Conservation (phyloP, 2,888 invertebrate species). For the Eristalis tenax region DNA sequence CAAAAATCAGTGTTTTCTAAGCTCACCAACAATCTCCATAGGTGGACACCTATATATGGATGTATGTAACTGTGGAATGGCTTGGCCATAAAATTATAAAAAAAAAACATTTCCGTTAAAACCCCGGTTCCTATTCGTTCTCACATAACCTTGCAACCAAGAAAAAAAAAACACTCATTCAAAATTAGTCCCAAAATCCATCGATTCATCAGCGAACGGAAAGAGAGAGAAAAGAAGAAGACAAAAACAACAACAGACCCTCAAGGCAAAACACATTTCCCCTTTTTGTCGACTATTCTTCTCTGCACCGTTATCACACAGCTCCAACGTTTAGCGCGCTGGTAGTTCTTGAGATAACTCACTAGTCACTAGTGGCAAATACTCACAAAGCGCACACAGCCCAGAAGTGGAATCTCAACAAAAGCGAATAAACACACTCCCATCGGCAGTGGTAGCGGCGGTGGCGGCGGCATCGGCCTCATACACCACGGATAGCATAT, state of each 20-base stretch:
- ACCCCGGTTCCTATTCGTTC: background rate
- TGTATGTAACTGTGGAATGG: too few relatives aligned
- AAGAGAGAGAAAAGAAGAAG: background rate
- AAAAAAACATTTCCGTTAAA: background rate
- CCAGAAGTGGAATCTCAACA: constrained; percentile 41
- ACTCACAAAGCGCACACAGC: constrained; percentile 19
- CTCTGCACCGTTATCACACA: constrained; percentile 16
- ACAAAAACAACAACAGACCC: background rate
- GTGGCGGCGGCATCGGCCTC: too few relatives aligned
- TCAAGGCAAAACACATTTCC: constrained; percentile 1
- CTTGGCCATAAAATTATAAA: too few relatives aligned
- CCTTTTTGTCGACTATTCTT: background rate
- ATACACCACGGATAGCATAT: constrained; percentile 28
- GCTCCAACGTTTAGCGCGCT: background rate
- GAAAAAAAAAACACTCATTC: background rate
- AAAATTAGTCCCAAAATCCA: background rate
- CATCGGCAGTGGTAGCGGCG: background rate
- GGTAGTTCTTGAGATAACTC: background rate
- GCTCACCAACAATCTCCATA: too few relatives aligned
- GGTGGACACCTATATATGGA: too few relatives aligned
- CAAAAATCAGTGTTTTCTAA: too few relatives aligned
- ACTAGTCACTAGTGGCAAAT: constrained; percentile 24
- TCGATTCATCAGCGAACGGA: constrained; percentile 18
- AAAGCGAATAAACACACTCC: constrained; percentile 30
- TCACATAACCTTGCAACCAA: background rate